Percentiles rank a stretch among this genome's conserved stretches.
phyloP scores from a whole-genome alignment of 2,888 invertebrate genomes.

The Cerastis leucographa region DNA sequence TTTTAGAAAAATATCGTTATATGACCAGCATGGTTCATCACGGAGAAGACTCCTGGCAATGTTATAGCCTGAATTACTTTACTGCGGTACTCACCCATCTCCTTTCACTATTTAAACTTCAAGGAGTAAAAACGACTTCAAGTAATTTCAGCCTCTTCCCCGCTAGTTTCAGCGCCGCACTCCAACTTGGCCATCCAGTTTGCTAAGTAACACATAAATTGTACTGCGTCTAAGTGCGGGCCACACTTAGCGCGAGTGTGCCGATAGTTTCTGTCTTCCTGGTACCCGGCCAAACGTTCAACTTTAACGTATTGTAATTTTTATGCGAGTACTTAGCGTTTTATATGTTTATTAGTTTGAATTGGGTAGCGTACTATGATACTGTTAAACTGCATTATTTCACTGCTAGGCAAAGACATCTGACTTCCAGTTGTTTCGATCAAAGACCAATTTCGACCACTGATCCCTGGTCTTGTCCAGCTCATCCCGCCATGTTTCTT shows the following conservation, averaged over 20 bases:
- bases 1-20: too few species aligned
- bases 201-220: conserved; percentile 71
- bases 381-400: too few species aligned
- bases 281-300: conserved; percentile 62
- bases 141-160: not conserved
- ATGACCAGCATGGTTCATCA: not conserved
- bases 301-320: conserved; percentile 64
- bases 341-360: conserved; percentile 40
- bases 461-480: too few species aligned
- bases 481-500: too few species aligned
- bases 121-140: not conserved
- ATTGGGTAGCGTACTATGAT: not conserved
- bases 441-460: too few species aligned
- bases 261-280: conserved; percentile 68
- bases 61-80: not conserved
- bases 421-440: too few species aligned
- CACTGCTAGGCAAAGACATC: too few species aligned
- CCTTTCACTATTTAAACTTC: not conserved
- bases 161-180: conserved; percentile 42
- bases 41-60: not conserved
- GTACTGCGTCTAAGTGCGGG: conserved; percentile 67
- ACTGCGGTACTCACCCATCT: not conserved
- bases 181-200: conserved; percentile 63
- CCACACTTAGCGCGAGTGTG: conserved; percentile 67
- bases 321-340: conserved; percentile 40